phyloP scores from a whole-genome alignment of 1,140 invertebrate species.

The Achroia grisella region DNA sequence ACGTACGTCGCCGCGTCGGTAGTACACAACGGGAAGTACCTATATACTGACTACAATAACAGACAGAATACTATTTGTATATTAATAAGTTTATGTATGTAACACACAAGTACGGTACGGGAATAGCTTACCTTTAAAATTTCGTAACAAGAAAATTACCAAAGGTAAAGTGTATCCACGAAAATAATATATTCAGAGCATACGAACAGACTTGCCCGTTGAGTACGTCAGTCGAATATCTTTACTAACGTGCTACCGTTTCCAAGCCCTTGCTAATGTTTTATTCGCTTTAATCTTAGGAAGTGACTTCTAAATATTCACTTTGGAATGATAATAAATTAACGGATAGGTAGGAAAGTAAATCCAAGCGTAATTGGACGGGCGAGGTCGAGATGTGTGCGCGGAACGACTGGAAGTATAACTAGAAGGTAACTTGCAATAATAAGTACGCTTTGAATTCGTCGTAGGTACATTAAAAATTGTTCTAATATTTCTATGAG shows the following conservation, averaged over 20 bases:
- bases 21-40: too few relatives aligned
- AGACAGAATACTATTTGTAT: too few relatives aligned
- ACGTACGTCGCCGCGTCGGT: too few relatives aligned
- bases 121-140: neutral
- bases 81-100: too few relatives aligned
- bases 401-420: constrained; percentile 21
- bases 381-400: constrained; percentile 14
- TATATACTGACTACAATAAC: too few relatives aligned
- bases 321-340: constrained; percentile 33
- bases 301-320: constrained; percentile 34
- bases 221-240: constrained; percentile 13
- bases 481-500: too few relatives aligned
- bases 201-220: neutral
- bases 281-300: constrained; percentile 37
- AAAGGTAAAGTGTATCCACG: neutral
- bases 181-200: constrained; percentile 10
- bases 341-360: constrained; percentile 26
- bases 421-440: too few relatives aligned
- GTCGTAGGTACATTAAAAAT: too few relatives aligned
- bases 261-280: constrained; percentile 23
- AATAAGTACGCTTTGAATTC: neutral
- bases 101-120: too few relatives aligned
- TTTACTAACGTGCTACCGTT: constrained; percentile 5
- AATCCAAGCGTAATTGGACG: constrained; percentile 35
- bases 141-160: neutral